Evolutionary conservation across 2,797 vertebrate species (phyloP).

Genomic region (Apogon hyalosoma): DNA sequence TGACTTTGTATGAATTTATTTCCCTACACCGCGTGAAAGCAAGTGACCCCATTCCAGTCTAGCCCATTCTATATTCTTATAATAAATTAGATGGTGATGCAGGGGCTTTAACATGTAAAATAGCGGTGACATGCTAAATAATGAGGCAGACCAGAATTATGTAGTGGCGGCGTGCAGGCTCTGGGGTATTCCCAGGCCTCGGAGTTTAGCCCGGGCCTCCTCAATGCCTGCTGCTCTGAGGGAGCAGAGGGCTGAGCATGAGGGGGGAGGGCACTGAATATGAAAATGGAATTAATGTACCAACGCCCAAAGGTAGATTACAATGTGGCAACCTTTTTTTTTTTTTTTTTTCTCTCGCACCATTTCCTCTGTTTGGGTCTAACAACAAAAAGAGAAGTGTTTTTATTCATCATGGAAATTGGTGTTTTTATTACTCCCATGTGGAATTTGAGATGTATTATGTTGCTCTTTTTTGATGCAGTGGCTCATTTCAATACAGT

Average conservation of each 20-base stretch:
- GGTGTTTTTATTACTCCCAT: conserved; percentile 80
- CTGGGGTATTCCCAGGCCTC: conserved; percentile 84
- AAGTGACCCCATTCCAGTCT: conserved; percentile 85
- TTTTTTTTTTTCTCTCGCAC: conserved; percentile 29
- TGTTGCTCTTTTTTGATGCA: conserved; percentile 64
- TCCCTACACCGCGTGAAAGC: conserved; percentile 71
- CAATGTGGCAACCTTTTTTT: conserved; percentile 77
- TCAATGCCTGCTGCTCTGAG: conserved; percentile 53
- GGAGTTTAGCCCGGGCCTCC: conserved; percentile 65
- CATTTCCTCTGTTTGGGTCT: conserved; percentile 74
- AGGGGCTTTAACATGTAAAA: conserved; percentile 89
- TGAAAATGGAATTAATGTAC: conserved; percentile 88
- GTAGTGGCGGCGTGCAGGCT: conserved; percentile 71
- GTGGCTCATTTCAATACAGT: conserved; percentile 61
- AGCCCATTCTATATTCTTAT: conserved; percentile 83
- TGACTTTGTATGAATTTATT: conserved; percentile 86
- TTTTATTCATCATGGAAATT: conserved; percentile 81
- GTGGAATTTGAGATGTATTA: conserved; percentile 74
- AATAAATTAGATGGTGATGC: conserved; percentile 88
- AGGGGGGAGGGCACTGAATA: conserved; percentile 70
- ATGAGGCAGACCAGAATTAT: conserved; percentile 87
- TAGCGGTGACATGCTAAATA: conserved; percentile 90
- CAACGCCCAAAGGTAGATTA: conserved; percentile 86
- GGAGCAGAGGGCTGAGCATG: conserved; percentile 45
- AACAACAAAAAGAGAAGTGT: conserved; percentile 67